Conservation (phyloP, 35 echinoderm and acorn worm species). For the Strongylocentrotus purpuratus region DNA sequence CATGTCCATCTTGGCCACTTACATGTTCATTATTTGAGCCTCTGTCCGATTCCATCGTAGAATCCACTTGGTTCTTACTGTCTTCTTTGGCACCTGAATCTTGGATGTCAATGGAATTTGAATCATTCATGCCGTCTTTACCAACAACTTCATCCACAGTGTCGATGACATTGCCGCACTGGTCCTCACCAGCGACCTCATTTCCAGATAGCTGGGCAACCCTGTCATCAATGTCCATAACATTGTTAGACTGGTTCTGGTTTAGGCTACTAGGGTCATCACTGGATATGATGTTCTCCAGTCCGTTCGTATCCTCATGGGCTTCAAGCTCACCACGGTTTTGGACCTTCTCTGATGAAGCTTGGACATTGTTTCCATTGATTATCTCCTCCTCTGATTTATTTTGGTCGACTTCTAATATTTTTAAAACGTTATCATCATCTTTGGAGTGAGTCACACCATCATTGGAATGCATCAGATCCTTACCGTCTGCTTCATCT, state of each 20-base stretch:
- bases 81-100: neutral
- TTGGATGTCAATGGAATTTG: neutral
- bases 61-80: neutral
- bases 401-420: neutral
- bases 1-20: neutral
- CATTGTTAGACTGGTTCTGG: slow-evolving; percentile 31
- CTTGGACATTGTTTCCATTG: neutral
- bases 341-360: neutral
- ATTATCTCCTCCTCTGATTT: neutral
- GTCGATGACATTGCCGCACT: neutral
- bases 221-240: neutral
- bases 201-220: slow-evolving; percentile 4
- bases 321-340: neutral
- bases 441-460: neutral
- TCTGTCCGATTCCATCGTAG: neutral
- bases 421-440: neutral
- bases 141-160: neutral
- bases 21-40: too few species aligned
- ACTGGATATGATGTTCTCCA: neutral
- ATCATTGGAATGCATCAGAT: neutral
- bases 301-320: neutral
- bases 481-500: neutral
- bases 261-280: neutral
- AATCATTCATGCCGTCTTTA: neutral
- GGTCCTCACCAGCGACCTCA: neutral